These are phyloP conservation scores for Scolopax mira DNA, from an alignment of 2,113 vertebrate genomes.

Conservation along the genomic window DNA sequence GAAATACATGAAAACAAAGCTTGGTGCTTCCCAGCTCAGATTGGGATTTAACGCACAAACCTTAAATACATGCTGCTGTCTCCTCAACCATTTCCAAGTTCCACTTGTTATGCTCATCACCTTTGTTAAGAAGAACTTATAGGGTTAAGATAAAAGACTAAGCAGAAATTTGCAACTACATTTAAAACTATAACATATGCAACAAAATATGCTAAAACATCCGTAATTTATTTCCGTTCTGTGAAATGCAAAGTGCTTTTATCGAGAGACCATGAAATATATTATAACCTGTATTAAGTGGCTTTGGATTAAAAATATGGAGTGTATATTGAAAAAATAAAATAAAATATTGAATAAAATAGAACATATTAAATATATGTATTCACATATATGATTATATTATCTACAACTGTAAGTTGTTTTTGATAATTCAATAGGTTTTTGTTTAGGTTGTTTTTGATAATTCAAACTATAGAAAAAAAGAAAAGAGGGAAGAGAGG, in stretches of 20 bases:
- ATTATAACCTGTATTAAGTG: background rate
- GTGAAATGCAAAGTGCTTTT: background rate
- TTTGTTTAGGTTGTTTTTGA: too few species aligned
- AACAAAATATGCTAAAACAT: background rate
- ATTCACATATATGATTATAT: background rate
- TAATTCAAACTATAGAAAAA: background rate
- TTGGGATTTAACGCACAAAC: background rate
- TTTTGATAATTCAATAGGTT: too few species aligned
- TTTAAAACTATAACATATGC: background rate
- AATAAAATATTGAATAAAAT: background rate
- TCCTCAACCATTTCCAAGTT: background rate
- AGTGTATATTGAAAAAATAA: background rate
- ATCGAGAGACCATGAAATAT: background rate
- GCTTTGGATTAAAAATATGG: background rate
- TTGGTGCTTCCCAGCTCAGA: background rate
- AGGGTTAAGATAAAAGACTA: background rate
- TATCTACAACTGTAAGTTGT: background rate
- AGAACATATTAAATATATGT: background rate
- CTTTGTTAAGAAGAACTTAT: background rate
- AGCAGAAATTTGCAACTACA: background rate
- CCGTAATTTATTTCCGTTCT: background rate
- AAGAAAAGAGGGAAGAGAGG: background rate
- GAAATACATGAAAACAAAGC: background rate
- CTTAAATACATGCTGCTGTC: too few species aligned
- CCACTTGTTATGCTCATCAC: background rate